Evolutionary conservation across 2,113 vertebrate species (phyloP), one percentile per base, ranked within the genome.

Genomic region (Malaclemys terrapin): DNA sequence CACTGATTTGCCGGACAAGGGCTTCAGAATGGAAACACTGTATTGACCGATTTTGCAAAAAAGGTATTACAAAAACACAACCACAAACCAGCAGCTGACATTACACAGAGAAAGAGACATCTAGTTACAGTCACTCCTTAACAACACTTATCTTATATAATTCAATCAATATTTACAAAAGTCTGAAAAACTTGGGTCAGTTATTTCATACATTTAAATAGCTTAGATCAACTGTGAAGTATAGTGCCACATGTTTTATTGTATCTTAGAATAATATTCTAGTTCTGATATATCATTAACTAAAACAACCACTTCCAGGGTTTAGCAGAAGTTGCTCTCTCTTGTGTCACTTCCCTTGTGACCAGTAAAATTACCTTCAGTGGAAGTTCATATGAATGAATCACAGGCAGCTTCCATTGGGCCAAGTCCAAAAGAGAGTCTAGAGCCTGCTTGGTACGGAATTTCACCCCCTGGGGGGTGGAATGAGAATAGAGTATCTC

Each of bases 21-120:
- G 76, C 31, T 53, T 80, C 81, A 16, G 91, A 80, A 52, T 78
- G 94, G 90, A 84, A 95, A 97, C 96, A 97, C 94, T 94, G 97
- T 95, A 98, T 93, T 96, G 96, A 96, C 95, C 13, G 91, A 91
- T 93, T 92, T 92, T 97, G 96, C 96, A 94, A 96, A 78, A 65
- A 96, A 94, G 92, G 92, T 69, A 20, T 93, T 95, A 97, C 97
- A 94, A 96, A 97, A 76, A 91, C 94, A 97, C 95, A 2, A 90
- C 45, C 96, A 97, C 96, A 7, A 95, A 96, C 38, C 93, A 96
- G 97, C 97, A 97, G 94, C 91, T 4, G 93, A 97, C 96, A 2
- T 95, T 38, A 96, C 96, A 97, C 69, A 82, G 96, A 90, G 57
- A 81, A 95, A 96, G 92, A 96, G 96, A 97, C 91, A 76, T 85